Conservation (phyloP, 1,140 invertebrate species). For the Hypsibius dujardini region DNA sequence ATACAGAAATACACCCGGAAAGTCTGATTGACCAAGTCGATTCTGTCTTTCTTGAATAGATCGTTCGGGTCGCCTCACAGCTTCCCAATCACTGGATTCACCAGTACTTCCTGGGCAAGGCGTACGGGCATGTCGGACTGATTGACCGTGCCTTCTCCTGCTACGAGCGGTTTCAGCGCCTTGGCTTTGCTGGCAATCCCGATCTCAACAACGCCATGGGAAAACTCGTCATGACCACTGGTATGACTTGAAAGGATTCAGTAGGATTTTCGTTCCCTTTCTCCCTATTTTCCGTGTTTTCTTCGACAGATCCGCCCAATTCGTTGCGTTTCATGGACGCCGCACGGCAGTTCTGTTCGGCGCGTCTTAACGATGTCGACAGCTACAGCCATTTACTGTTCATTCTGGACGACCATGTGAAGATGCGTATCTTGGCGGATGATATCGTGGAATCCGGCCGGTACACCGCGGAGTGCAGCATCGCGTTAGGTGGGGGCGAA, state of each 20-base stretch:
- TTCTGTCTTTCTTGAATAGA: neutral
- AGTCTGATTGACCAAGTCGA: neutral
- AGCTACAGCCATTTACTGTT: slow-evolving; percentile 14
- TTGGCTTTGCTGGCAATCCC: neutral
- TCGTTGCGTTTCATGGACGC: neutral
- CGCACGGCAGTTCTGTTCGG: neutral
- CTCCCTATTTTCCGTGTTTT: neutral
- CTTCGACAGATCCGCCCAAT: neutral
- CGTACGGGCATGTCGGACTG: slow-evolving; percentile 38
- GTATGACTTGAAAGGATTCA: neutral
- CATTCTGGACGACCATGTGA: slow-evolving; percentile 4
- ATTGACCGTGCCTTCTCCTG: neutral
- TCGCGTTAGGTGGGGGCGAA: neutral
- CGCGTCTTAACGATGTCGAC: slow-evolving; percentile 4
- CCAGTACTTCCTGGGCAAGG: slow-evolving; percentile 73
- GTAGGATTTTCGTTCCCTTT: no score
- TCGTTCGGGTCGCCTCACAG: neutral
- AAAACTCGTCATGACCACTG: slow-evolving; percentile 1
- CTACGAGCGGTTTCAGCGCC: neutral
- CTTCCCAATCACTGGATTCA: slow-evolving; percentile 85
- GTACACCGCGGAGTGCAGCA: neutral
- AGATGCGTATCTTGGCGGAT: slow-evolving; percentile 6
- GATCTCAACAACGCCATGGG: slow-evolving; percentile 8
- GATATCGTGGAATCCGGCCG: neutral
- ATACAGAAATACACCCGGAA: neutral